These are phyloP conservation scores for Aleiodes sp. DNA, from an alignment of 1,140 invertebrate species.

Conservation along the genomic window DNA sequence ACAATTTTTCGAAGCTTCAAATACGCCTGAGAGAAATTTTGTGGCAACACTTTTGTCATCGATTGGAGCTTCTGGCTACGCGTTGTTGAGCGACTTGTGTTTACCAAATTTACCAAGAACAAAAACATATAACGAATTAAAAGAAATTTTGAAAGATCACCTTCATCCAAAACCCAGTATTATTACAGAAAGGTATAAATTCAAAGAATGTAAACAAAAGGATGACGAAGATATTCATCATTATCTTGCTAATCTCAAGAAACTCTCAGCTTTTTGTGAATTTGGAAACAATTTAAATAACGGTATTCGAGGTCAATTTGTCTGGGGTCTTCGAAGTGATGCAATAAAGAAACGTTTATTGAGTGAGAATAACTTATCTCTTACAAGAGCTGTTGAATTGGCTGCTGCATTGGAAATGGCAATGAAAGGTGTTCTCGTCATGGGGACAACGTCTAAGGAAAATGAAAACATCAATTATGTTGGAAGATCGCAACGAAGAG, in stretches of 20 bases:
- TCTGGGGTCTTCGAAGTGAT: constrained; percentile 43
- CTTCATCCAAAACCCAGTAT: constrained; percentile 47
- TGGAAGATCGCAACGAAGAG: not conserved
- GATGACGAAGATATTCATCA: constrained; percentile 19
- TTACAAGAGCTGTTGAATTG: constrained; percentile 42
- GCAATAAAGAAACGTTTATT: constrained; percentile 38
- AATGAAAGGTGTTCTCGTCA: constrained; percentile 4
- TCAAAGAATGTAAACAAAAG: constrained; percentile 42
- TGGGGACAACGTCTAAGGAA: not conserved
- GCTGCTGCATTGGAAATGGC: constrained; percentile 39
- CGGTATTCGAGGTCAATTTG: constrained; percentile 47
- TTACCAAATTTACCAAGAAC: constrained; percentile 40
- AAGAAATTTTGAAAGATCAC: constrained; percentile 43
- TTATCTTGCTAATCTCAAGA: constrained; percentile 39
- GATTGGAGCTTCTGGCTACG: constrained; percentile 32
- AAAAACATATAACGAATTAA: constrained; percentile 43
- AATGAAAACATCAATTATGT: not conserved
- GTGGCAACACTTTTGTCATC: not conserved
- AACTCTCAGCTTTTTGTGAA: constrained; percentile 41
- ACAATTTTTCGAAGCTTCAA: not conserved
- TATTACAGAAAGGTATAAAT: constrained; percentile 49
- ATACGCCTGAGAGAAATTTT: not conserved
- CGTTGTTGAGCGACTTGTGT: constrained; percentile 48
- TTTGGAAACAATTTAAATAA: constrained; percentile 44
- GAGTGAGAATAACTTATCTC: constrained; percentile 40